These are phyloP conservation scores for Aleiodes alternator DNA, from an alignment of 2,888 invertebrate species.

Conservation along the genomic window DNA sequence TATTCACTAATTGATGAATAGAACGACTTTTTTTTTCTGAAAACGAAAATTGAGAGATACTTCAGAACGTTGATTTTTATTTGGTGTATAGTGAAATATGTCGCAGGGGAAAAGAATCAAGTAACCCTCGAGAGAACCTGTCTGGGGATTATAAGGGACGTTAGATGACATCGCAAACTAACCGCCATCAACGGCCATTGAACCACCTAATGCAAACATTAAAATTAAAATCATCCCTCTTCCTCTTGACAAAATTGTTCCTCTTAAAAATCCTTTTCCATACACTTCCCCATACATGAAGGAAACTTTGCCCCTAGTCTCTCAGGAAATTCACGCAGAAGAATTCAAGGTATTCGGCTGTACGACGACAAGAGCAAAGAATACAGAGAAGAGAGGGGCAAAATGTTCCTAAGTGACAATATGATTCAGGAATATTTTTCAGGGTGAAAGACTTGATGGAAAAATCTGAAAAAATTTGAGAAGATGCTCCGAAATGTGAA, in stretches of 20 bases:
- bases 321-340: slow-evolving; percentile 17
- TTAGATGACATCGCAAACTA: slow-evolving; percentile 46
- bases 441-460: too few species aligned
- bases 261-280: neutral
- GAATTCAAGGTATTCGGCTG: slow-evolving; percentile 19
- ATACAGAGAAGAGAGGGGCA: neutral
- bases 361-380: neutral
- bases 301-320: neutral
- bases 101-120: slow-evolving; percentile 18
- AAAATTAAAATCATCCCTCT: slow-evolving; percentile 63
- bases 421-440: too few species aligned
- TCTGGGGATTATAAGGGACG: slow-evolving; percentile 25
- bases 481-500: too few species aligned
- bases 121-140: slow-evolving; percentile 19
- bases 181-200: slow-evolving; percentile 50
- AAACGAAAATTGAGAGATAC: slow-evolving; percentile 1
- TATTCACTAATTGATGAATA: too few species aligned
- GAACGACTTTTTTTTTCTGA: neutral
- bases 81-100: slow-evolving; percentile 4
- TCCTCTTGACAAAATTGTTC: slow-evolving; percentile 30
- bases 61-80: slow-evolving; percentile 10
- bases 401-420: too few species aligned
- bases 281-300: neutral
- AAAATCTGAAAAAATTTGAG: too few species aligned
- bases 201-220: slow-evolving; percentile 65